Percentiles rank a stretch among this genome's conserved stretches.
Conservation (phyloP, 2,113 vertebrate species). For the Lampris incognitus region DNA sequence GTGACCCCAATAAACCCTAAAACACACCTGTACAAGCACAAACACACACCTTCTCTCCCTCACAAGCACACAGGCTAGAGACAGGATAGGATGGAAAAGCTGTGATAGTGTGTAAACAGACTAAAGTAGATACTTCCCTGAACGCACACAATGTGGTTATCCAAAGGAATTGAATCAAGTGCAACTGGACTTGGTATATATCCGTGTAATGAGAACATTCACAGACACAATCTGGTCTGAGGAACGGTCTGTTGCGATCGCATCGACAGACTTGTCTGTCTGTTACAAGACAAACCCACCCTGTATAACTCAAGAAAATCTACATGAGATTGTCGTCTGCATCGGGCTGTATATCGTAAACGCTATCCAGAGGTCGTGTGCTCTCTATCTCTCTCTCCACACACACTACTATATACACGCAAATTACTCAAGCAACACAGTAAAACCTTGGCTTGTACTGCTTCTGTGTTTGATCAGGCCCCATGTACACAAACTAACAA, state of each 20-base stretch:
- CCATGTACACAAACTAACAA: conserved; percentile 17
- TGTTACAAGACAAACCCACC: not conserved
- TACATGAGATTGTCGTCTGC: not conserved
- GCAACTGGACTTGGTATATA: too few species aligned
- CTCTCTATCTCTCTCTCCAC: not conserved
- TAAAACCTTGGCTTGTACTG: not conserved
- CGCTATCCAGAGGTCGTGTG: not conserved
- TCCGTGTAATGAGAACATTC: too few species aligned
- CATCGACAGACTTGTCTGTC: not conserved
- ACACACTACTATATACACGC: not conserved
- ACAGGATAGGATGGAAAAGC: conserved; percentile 6
- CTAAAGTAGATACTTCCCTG: conserved; percentile 1
- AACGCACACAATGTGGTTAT: conserved; percentile 9
- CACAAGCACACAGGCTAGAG: conserved; percentile 21
- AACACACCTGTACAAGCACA: not conserved
- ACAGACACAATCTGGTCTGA: not conserved
- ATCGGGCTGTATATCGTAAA: not conserved
- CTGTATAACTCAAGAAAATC: conserved; percentile 31
- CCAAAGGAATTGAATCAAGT: too few species aligned
- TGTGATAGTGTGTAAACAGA: conserved; percentile 19
- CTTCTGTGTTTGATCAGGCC: conserved; percentile 4
- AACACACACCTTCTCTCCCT: conserved; percentile 9
- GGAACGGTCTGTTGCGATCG: not conserved
- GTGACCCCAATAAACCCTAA: not conserved
- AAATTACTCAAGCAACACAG: conserved; percentile 2